These are phyloP conservation scores for Chlorospingus flavigularis DNA, from an alignment of 2,797 vertebrate genomes.

Conservation along the genomic window DNA sequence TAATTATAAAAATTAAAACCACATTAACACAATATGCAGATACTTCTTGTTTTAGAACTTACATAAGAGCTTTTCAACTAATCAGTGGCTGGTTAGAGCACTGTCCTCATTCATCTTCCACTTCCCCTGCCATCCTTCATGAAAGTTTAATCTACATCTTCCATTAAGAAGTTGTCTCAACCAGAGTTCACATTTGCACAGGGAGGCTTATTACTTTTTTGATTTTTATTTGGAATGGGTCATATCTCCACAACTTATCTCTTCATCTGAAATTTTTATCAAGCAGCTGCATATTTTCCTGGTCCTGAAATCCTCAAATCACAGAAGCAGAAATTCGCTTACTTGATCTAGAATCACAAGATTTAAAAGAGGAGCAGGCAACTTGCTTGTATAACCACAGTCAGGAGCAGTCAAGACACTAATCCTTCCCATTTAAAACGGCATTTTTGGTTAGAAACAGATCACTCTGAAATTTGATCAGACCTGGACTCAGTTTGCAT, in stretches of 20 bases:
- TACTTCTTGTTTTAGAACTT: constrained; percentile 23
- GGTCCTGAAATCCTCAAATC: not conserved
- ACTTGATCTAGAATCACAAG: not conserved
- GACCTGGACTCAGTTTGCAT: not conserved
- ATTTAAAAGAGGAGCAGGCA: not conserved
- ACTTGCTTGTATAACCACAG: fast-evolving
- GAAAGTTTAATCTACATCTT: constrained; percentile 26
- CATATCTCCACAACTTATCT: not conserved
- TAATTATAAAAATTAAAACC: constrained; percentile 62
- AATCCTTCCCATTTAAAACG: not conserved
- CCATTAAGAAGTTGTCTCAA: not conserved
- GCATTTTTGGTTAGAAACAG: not conserved
- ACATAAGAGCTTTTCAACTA: not conserved
- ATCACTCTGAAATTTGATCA: not conserved
- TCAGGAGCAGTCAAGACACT: not conserved
- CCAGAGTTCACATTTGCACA: not conserved
- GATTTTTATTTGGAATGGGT: not conserved
- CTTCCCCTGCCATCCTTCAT: not conserved
- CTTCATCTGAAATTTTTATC: not conserved
- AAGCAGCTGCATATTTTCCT: not conserved
- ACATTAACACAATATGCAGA: constrained; percentile 37
- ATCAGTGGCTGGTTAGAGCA: not conserved
- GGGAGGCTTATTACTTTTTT: not conserved
- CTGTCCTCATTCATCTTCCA: constrained; percentile 17
- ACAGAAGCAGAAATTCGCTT: not conserved